These are phyloP conservation scores for Cheilinus undulatus DNA, from an alignment of 2,113 vertebrate genomes.

Conservation along the genomic window DNA sequence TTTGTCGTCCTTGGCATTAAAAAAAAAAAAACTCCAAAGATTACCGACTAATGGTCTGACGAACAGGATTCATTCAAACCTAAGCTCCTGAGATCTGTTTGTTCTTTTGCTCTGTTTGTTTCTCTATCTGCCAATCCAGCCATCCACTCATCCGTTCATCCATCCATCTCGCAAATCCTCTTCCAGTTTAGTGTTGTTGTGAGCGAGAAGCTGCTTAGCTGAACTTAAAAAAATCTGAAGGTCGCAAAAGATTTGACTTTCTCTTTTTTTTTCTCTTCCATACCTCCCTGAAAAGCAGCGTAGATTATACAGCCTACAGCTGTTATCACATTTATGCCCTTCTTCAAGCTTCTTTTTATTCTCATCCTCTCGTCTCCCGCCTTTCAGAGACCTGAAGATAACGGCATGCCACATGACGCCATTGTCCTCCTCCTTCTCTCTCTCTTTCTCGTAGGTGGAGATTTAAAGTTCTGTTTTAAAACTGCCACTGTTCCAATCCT, in stretches of 20 bases:
- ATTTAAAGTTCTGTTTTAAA: slow-evolving; percentile 86
- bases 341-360: slow-evolving; percentile 76
- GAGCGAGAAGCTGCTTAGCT: slow-evolving; percentile 45
- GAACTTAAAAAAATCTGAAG: slow-evolving; percentile 71
- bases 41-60: slow-evolving; percentile 52
- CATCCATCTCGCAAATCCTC: slow-evolving; percentile 73
- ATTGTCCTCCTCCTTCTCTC: slow-evolving; percentile 71
- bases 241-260: slow-evolving; percentile 62
- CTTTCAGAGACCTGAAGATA: slow-evolving; percentile 79
- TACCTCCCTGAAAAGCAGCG: slow-evolving; percentile 69
- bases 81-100: slow-evolving; percentile 70
- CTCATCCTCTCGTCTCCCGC: slow-evolving; percentile 63
- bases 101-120: slow-evolving; percentile 74
- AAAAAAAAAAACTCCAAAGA: slow-evolving; percentile 53
- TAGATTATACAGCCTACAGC: slow-evolving; percentile 80
- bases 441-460: slow-evolving; percentile 77
- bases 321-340: slow-evolving; percentile 78
- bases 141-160: slow-evolving; percentile 71
- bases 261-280: slow-evolving; percentile 27
- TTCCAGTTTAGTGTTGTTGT: slow-evolving; percentile 36
- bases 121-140: slow-evolving; percentile 61
- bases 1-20: slow-evolving; percentile 56
- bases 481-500: slow-evolving; percentile 82
- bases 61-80: slow-evolving; percentile 44
- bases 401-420: slow-evolving; percentile 74